Evolutionary conservation across 2,797 vertebrate species (phyloP).

Genomic region (Tinamus major): DNA sequence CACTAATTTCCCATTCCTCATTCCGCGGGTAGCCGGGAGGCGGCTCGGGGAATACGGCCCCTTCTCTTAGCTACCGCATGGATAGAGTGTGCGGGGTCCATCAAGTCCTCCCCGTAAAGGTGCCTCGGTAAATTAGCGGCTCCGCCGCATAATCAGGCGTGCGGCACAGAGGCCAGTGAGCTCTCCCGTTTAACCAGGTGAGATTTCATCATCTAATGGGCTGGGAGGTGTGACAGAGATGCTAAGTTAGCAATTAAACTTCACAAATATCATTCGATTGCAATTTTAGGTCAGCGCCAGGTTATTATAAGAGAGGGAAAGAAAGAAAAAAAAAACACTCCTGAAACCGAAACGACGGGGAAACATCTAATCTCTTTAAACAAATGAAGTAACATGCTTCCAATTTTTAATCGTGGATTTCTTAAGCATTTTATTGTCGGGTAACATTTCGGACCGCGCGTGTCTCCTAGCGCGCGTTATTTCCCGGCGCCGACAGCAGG

Average conservation of each 20-base stretch:
- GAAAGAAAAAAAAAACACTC: background rate
- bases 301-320: conserved; percentile 58
- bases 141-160: conserved; percentile 92
- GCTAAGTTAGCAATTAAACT: conserved; percentile 87
- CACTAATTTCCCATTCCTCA: conserved; percentile 98
- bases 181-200: conserved; percentile 81
- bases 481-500: background rate
- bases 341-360: conserved; percentile 67
- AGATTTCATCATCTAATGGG: conserved; percentile 85
- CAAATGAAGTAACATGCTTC: conserved; percentile 65
- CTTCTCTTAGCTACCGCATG: conserved; percentile 87
- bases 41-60: conserved; percentile 88
- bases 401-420: conserved; percentile 60
- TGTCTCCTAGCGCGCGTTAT: background rate
- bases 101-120: conserved; percentile 83
- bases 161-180: conserved; percentile 83
- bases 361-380: conserved; percentile 74
- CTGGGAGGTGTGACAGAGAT: conserved; percentile 82
- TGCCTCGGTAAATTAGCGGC: conserved; percentile 87
- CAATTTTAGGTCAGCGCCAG: conserved; percentile 75
- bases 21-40: conserved; percentile 89
- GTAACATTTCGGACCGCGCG: background rate
- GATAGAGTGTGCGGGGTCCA: conserved; percentile 85
- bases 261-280: conserved; percentile 82
- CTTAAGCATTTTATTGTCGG: conserved; percentile 61